Conservation (phyloP, 2,888 invertebrate genomes). For the Helicoverpa assulta region DNA sequence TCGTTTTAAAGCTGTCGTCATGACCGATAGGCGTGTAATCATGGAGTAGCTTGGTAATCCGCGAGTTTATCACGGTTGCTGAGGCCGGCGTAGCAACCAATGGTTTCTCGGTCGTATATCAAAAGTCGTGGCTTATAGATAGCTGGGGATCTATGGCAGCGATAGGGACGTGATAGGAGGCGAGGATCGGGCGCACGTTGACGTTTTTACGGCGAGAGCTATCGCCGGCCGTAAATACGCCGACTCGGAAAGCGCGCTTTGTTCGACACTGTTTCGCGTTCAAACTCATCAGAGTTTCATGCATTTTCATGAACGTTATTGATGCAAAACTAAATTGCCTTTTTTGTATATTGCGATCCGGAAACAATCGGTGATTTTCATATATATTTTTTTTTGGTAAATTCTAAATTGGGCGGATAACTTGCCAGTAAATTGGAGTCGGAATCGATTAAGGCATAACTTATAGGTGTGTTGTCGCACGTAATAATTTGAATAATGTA, state of each 20-base stretch:
- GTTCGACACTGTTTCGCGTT: conserved; percentile 61
- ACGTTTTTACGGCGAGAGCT: conserved; percentile 85
- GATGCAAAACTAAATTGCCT: conserved; percentile 55
- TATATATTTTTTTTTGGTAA: not conserved
- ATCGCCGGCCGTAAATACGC: conserved; percentile 78
- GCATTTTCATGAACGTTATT: conserved; percentile 67
- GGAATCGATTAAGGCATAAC: not conserved
- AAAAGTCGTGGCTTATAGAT: conserved; percentile 66
- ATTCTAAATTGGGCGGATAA: not conserved
- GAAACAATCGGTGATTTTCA: conserved; percentile 12
- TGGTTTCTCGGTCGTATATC: conserved; percentile 67
- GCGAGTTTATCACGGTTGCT: conserved; percentile 52
- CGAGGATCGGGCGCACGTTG: conserved; percentile 76
- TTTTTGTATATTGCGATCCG: conserved; percentile 36
- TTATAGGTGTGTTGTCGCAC: conserved; percentile 9
- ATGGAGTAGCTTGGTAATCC: conserved; percentile 43
- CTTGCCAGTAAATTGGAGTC: not conserved
- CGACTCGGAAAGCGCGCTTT: conserved; percentile 65
- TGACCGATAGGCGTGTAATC: conserved; percentile 21
- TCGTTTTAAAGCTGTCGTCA: conserved; percentile 6
- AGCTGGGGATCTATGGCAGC: conserved; percentile 65
- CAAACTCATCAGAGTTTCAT: conserved; percentile 66
- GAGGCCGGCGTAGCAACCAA: conserved; percentile 53
- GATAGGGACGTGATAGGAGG: conserved; percentile 73
- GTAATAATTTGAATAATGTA: conserved; percentile 37